These are phyloP conservation scores for Cololabis saira DNA, from an alignment of 2,113 vertebrate species.

Conservation along the genomic window DNA sequence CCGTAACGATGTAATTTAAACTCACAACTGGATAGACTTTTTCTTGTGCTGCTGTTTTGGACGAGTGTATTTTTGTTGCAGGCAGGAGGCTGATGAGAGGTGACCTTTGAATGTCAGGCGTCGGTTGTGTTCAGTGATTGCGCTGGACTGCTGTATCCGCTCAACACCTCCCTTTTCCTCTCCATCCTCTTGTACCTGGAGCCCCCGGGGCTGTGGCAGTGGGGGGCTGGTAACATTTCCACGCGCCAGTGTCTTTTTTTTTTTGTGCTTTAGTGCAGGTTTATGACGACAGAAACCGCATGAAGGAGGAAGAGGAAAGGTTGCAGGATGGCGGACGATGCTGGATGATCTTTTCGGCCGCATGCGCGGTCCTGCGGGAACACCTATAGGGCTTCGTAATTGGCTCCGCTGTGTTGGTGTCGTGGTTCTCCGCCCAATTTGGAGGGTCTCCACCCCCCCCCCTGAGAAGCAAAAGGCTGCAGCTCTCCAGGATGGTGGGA, in stretches of 20 bases:
- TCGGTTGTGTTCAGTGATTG: too few relatives aligned
- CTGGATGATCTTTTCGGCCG: slow-evolving; percentile 6
- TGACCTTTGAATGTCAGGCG: too few relatives aligned
- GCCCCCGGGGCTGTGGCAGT: slow-evolving; percentile 18
- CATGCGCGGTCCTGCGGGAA: slow-evolving; percentile 9
- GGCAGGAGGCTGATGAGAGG: neutral
- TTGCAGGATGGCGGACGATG: neutral
- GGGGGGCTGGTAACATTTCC: slow-evolving; percentile 43
- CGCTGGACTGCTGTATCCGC: too few relatives aligned
- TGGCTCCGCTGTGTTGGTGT: slow-evolving; percentile 33
- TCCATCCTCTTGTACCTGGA: slow-evolving; percentile 13
- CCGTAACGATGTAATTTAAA: neutral
- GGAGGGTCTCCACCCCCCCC: slow-evolving; percentile 7
- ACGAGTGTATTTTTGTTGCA: slow-evolving; percentile 10
- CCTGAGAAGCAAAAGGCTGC: slow-evolving; percentile 1
- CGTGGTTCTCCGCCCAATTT: neutral
- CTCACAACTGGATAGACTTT: neutral
- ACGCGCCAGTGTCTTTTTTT: neutral
- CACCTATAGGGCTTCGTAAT: slow-evolving; percentile 65
- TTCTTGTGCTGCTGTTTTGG: neutral
- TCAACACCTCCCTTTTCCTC: neutral
- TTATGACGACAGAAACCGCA: slow-evolving; percentile 12
- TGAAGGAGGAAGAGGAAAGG: slow-evolving; percentile 32
- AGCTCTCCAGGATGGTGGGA: neutral
- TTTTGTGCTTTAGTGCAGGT: slow-evolving; percentile 3